phyloP scores from a whole-genome alignment of 1,140 invertebrate genomes.

The Anoplolepis gracilipes region DNA sequence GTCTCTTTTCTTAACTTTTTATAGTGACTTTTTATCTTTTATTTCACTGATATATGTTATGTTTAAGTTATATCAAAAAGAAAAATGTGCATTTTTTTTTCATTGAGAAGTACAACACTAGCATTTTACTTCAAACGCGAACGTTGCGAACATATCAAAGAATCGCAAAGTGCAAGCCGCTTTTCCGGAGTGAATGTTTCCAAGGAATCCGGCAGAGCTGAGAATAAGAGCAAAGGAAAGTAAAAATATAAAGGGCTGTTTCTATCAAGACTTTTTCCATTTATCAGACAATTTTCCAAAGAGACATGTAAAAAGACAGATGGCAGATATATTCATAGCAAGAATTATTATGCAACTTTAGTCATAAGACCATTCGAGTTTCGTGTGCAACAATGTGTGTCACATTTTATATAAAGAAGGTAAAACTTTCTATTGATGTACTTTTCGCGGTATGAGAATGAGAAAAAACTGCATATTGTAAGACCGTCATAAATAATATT shows the following conservation, averaged over 20 bases:
- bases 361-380: neutral
- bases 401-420: neutral
- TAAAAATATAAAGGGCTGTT: neutral
- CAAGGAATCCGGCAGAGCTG: neutral
- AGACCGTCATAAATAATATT: slow-evolving; percentile 2
- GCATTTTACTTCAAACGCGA: slow-evolving; percentile 19
- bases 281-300: slow-evolving; percentile 31
- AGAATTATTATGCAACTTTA: slow-evolving; percentile 13
- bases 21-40: neutral
- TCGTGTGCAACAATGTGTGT: neutral
- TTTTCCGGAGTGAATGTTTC: slow-evolving; percentile 7
- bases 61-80: neutral
- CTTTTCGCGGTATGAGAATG: neutral
- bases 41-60: neutral
- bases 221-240: neutral
- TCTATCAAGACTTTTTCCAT: slow-evolving; percentile 35
- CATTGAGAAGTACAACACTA: neutral
- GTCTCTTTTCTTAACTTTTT: neutral
- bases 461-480: neutral
- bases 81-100: neutral
- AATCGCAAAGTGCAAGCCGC: neutral
- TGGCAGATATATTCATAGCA: slow-evolving; percentile 15
- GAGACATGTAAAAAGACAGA: neutral
- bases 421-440: slow-evolving; percentile 8
- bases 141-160: slow-evolving; percentile 32